Conservation (phyloP, 2,113 vertebrate genomes). For the Neodon shergylaensis region DNA sequence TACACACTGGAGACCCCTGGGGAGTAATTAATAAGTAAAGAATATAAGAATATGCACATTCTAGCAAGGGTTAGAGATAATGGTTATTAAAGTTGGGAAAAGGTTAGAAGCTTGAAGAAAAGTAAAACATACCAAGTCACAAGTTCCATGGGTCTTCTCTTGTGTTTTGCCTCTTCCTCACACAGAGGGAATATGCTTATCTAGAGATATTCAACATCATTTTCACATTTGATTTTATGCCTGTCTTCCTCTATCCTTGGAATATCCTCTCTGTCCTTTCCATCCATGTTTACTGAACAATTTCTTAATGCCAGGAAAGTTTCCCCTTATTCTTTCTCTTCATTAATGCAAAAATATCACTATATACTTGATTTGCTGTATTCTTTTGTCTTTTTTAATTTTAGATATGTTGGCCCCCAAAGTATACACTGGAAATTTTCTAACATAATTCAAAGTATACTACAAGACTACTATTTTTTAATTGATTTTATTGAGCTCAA, state of each 20-base stretch:
- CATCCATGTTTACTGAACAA: not conserved
- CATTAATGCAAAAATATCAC: not conserved
- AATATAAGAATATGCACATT: not conserved
- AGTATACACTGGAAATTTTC: not conserved
- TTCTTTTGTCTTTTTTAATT: not conserved
- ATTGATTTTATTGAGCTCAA: not conserved
- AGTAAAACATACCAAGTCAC: not conserved
- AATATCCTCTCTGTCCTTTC: not conserved
- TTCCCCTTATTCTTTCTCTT: not conserved
- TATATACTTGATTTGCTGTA: not conserved
- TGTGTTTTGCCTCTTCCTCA: not conserved
- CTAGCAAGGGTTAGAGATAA: conserved; percentile 18
- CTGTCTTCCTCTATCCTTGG: not conserved
- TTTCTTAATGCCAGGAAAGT: not conserved
- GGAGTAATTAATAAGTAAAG: not conserved
- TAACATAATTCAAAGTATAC: not conserved
- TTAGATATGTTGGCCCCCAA: not conserved
- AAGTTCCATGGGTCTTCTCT: not conserved
- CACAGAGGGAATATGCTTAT: not conserved
- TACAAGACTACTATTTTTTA: not conserved
- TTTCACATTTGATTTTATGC: not conserved
- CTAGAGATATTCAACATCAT: not conserved
- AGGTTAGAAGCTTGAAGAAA: not conserved
- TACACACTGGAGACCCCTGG: not conserved
- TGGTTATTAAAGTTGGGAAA: not conserved